Evolutionary conservation across 2,797 vertebrate genomes (phyloP), one percentile per base, ranked within the genome.

Genomic region (Eurystomus glaucurus): DNA sequence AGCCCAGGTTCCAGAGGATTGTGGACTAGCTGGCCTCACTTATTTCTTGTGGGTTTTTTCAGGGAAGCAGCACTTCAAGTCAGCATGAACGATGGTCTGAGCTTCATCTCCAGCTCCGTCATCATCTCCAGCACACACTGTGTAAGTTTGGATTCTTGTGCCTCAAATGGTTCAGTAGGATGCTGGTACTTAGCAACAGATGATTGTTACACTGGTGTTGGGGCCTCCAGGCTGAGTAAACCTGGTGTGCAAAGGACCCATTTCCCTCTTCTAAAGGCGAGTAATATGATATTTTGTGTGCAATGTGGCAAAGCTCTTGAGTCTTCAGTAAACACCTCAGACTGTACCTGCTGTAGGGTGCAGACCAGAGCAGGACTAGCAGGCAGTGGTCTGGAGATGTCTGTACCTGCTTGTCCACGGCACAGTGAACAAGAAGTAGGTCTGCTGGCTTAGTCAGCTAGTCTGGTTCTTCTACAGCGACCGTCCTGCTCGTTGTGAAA

Each of bases 41-140:
- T 35, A 5, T 22, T 33, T 48, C 11, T 68, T 51, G 4, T 68
- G 35, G 45, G 9, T 80, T 70, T 80, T 85, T 28, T 90, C 96
- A 70, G 99, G 99, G 98, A 99, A 92, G 99, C 99, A 13, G 99
- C 99, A 43, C 99, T 99, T 64, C 99, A 99, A 43, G 99, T 99
- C 98, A 99, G 99, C 92, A 99, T 99, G 99, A 99, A 99, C 0
- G 99, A 99, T 26, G 99, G 99, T 6, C 98, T 99, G 87, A 99
- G 99, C 94, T 99, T 99, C 98, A 99, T 99, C 98, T 99, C 99
- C 80, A 99, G 99, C 60, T 99, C 99, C 0, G 99, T 99, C 97
- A 99, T 99, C 96, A 99, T 99, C 96, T 99, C 99, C 95, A 99
- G 99, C 85, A 99, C 99, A 8, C 98, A 99, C 97, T 99, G 99